These are phyloP conservation scores for Anolis carolinensis DNA, from an alignment of 2,113 vertebrate species.

Conservation along the genomic window DNA sequence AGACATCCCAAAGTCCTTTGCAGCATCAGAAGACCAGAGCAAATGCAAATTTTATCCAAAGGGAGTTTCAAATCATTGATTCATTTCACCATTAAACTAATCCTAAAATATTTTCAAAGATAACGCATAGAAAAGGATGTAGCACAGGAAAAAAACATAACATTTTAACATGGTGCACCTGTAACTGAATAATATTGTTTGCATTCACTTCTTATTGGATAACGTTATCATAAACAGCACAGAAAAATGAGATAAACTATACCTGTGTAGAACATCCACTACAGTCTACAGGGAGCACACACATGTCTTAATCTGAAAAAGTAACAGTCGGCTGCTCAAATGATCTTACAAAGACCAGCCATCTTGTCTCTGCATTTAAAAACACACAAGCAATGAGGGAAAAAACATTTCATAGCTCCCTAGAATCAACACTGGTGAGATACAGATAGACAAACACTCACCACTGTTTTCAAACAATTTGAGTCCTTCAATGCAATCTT, in stretches of 20 bases:
- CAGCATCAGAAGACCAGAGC: background rate
- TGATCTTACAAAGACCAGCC: background rate
- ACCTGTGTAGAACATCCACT: background rate
- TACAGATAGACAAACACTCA: no score
- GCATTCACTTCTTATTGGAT: background rate
- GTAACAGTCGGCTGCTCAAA: background rate
- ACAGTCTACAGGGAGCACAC: background rate
- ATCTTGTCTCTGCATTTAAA: background rate
- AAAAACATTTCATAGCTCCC: no score
- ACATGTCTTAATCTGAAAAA: background rate
- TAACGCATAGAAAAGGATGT: background rate
- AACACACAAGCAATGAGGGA: background rate
- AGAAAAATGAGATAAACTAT: background rate
- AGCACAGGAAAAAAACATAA: background rate
- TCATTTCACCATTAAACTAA: background rate
- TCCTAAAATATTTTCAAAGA: background rate
- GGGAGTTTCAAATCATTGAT: background rate
- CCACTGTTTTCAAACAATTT: background rate
- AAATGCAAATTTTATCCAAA: background rate
- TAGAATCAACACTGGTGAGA: no score
- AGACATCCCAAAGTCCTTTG: background rate
- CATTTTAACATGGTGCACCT: background rate
- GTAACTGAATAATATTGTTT: background rate
- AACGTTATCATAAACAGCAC: background rate
- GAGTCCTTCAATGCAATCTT: background rate